Evolutionary conservation across 2,797 vertebrate genomes (phyloP).

Genomic region (Vultur gryphus): DNA sequence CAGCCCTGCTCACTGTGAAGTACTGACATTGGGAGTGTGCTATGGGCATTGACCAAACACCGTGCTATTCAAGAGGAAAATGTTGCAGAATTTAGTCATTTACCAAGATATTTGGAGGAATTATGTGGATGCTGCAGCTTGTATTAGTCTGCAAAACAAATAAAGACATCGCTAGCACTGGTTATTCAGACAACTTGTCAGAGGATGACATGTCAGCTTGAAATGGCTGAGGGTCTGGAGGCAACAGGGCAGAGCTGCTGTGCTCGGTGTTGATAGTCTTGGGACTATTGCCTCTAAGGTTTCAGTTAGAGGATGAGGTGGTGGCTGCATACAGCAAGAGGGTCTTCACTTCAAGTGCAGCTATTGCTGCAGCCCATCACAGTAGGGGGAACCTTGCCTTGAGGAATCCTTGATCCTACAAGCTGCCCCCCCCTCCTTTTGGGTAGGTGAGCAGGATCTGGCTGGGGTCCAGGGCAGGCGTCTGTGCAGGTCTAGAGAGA

Average conservation of each 20-base stretch:
- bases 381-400: not conserved
- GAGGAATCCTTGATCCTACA: not conserved
- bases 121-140: slow-evolving; percentile 63
- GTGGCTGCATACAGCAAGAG: not conserved
- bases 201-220: not conserved
- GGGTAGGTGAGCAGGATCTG: not conserved
- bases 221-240: not conserved
- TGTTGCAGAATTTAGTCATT: slow-evolving; percentile 57
- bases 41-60: not conserved
- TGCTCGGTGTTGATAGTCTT: not conserved
- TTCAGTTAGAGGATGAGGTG: not conserved
- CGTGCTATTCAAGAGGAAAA: not conserved
- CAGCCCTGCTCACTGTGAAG: slow-evolving; percentile 31
- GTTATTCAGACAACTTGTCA: not conserved
- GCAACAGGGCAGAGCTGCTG: not conserved
- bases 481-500: not conserved
- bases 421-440: not conserved
- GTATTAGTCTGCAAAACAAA: slow-evolving; percentile 74
- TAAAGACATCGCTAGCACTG: slow-evolving; percentile 14
- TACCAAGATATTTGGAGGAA: slow-evolving; percentile 62
- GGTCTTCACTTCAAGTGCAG: not conserved
- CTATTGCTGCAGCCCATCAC: not conserved
- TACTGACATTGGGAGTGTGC: not conserved
- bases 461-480: not conserved
- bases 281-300: not conserved